phyloP scores from a whole-genome alignment of 2,113 vertebrate genomes.

The Cyphomyrus plagiostoma region DNA sequence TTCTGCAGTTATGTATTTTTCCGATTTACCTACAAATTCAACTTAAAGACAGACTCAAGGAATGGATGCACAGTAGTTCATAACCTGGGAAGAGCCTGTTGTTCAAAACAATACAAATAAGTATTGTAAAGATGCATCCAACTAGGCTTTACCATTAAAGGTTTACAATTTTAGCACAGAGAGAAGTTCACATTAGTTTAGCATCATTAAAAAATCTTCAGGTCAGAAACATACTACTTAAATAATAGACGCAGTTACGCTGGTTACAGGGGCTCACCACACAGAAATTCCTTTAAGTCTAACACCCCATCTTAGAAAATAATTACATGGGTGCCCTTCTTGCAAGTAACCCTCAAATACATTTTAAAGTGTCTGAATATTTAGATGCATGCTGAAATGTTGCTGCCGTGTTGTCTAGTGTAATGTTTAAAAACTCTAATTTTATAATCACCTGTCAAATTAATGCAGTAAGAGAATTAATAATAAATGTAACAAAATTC shows the following conservation, averaged over 20 bases:
- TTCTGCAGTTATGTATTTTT: neutral
- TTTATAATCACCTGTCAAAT: neutral
- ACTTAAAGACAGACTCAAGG: neutral
- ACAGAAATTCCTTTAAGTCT: neutral
- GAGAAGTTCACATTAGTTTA: neutral
- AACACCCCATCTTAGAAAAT: neutral
- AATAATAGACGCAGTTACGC: neutral
- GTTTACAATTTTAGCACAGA: neutral
- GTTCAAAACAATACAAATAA: neutral
- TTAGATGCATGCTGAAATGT: neutral
- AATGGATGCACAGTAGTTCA: neutral
- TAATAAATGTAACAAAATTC: neutral
- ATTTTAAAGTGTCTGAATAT: neutral
- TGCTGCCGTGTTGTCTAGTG: neutral
- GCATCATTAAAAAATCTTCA: neutral
- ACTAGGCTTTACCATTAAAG: neutral
- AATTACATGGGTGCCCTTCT: neutral
- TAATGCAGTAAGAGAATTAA: neutral
- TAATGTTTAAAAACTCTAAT: neutral
- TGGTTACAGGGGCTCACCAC: neutral
- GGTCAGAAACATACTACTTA: neutral
- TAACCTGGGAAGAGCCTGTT: neutral
- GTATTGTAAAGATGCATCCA: neutral
- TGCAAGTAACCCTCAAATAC: neutral
- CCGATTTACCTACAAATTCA: neutral